A percentile compares a stretch with the other conserved stretches of the same genome.
These are phyloP conservation scores for Euura saliciscinereae DNA, from an alignment of 1,140 invertebrate species.

Conservation along the genomic window DNA sequence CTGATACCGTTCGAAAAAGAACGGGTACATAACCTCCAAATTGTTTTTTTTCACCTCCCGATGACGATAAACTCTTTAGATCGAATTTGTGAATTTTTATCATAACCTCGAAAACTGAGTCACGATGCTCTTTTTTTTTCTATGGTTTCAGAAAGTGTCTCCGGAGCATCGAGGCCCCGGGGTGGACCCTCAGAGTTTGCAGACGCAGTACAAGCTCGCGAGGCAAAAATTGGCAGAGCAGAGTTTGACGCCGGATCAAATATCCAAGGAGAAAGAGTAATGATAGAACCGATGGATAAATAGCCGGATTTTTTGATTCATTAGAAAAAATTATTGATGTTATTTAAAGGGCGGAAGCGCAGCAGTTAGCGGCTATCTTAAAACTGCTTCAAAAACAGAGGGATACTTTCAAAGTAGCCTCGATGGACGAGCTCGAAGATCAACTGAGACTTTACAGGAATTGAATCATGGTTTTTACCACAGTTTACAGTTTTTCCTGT, in stretches of 20 bases:
- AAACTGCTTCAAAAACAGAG: constrained; percentile 36
- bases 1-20: constrained; percentile 14
- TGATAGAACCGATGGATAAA: not conserved
- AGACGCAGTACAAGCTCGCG: constrained; percentile 23
- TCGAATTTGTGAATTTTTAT: too few relatives aligned
- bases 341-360: constrained; percentile 34
- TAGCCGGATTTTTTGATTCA: constrained; percentile 1
- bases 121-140: too few relatives aligned
- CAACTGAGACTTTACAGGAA: constrained; percentile 37
- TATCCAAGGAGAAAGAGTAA: constrained; percentile 27
- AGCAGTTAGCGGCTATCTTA: constrained; percentile 35
- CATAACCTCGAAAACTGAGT: too few relatives aligned
- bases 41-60: not conserved
- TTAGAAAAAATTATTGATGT: not conserved
- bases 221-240: constrained; percentile 26
- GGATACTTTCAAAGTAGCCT: constrained; percentile 36
- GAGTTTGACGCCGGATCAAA: constrained; percentile 26
- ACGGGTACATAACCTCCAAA: not conserved
- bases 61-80: too few relatives aligned
- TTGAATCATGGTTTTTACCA: not conserved
- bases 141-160: too few relatives aligned
- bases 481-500: too few relatives aligned
- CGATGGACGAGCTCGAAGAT: constrained; percentile 39
- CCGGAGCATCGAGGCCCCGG: not conserved
- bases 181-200: constrained; percentile 15